Conservation (phyloP, 2,797 vertebrate genomes). For the Acanthurus lineatus region DNA sequence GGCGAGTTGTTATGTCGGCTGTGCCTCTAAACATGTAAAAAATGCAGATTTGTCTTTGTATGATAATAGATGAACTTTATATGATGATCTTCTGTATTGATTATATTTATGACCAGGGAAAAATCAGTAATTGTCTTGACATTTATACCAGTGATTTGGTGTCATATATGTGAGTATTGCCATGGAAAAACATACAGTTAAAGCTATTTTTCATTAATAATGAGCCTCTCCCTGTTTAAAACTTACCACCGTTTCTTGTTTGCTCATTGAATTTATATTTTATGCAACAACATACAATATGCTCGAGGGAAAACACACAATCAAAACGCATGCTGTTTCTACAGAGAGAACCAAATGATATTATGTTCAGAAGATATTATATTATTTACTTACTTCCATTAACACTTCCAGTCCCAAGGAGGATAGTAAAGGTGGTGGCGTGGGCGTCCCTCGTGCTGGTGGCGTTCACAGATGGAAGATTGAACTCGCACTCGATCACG, state of each 20-base stretch:
- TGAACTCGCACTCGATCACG: slow-evolving; percentile 59
- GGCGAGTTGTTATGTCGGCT: too few species aligned
- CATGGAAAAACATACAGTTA: not conserved
- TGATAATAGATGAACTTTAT: too few species aligned
- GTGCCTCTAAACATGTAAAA: too few species aligned
- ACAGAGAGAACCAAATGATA: not conserved
- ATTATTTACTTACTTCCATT: not conserved
- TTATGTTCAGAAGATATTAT: not conserved
- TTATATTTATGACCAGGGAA: not conserved
- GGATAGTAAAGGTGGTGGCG: accelerated
- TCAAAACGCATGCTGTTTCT: not conserved
- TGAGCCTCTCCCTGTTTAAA: not conserved
- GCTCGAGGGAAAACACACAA: not conserved
- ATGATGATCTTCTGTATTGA: not conserved
- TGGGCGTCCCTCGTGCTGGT: accelerated
- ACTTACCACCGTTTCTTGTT: not conserved
- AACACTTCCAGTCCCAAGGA: not conserved
- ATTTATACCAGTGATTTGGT: not conserved
- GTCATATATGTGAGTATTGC: not conserved
- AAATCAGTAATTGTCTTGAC: not conserved
- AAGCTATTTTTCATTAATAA: not conserved
- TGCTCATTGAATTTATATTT: not conserved
- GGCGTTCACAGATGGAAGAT: not conserved
- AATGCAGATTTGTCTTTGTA: too few species aligned
- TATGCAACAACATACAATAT: not conserved